Evolutionary conservation across 2,888 invertebrate genomes (phyloP).

Genomic region (Tachina fera): DNA sequence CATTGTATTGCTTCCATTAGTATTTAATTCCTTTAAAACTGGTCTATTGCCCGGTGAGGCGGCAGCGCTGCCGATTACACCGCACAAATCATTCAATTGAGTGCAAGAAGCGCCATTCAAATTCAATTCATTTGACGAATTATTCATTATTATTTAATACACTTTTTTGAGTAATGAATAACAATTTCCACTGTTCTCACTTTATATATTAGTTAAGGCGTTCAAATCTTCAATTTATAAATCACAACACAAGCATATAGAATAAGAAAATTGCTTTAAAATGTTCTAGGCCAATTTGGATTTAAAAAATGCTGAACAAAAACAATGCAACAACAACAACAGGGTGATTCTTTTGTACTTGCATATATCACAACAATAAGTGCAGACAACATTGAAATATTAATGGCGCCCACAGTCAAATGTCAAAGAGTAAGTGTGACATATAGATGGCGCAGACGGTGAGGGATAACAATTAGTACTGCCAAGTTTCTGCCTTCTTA

Average conservation of each 20-base stretch:
- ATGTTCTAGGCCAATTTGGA: constrained; percentile 31
- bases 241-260: neutral
- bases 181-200: neutral
- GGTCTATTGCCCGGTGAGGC: constrained; percentile 55
- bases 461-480: neutral
- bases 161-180: neutral
- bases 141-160: constrained; percentile 54
- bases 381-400: constrained; percentile 54
- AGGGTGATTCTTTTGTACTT: constrained; percentile 27
- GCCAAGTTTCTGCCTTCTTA: constrained; percentile 20
- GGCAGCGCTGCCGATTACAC: constrained; percentile 27
- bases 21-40: constrained; percentile 76
- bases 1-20: constrained; percentile 76
- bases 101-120: constrained; percentile 55
- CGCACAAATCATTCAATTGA: constrained; percentile 36
- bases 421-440: constrained; percentile 22
- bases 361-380: constrained; percentile 39
- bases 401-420: constrained; percentile 35
- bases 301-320: constrained; percentile 54
- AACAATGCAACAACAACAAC: constrained; percentile 44
- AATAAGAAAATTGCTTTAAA: neutral
- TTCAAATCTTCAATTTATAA: neutral
- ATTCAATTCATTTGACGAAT: constrained; percentile 62
- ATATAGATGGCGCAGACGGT: constrained; percentile 10
- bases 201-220: neutral